A percentile compares a stretch with the other conserved stretches of the same genome.
Evolutionary conservation across 2,113 vertebrate genomes (phyloP).

Genomic region (Nettapus auritus): DNA sequence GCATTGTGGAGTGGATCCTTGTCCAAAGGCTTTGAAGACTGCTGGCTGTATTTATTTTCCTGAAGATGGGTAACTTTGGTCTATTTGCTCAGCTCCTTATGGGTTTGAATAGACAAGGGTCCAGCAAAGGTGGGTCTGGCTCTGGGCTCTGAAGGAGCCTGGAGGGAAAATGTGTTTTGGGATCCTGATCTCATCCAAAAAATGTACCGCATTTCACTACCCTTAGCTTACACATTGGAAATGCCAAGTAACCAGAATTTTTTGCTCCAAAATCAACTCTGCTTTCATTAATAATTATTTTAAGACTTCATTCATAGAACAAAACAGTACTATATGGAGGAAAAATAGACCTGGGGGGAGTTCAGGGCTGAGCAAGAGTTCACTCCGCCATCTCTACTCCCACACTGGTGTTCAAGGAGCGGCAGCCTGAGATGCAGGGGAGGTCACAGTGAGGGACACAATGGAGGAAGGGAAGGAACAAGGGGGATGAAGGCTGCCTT

Average conservation of each 20-base stretch:
- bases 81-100: background rate
- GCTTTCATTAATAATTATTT: constrained; percentile 54
- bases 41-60: constrained; percentile 45
- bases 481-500: background rate
- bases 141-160: background rate
- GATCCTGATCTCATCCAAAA: constrained; percentile 31
- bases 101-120: background rate
- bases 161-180: background rate
- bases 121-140: background rate
- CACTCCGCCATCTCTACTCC: background rate
- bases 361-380: background rate
- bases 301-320: constrained; percentile 7
- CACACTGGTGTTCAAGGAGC: background rate
- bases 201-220: background rate
- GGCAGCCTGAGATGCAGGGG: background rate
- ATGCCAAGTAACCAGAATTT: constrained; percentile 3
- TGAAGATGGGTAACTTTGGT: constrained; percentile 22
- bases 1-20: constrained; percentile 6
- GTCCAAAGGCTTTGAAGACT: constrained; percentile 35
- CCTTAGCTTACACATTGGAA: background rate
- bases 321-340: background rate
- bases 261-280: constrained; percentile 3
- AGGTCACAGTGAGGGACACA: background rate
- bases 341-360: background rate
- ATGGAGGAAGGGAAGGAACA: too few relatives aligned